phyloP scores from a whole-genome alignment of 92 coral and sea anemone genomes.

The Parazoanthus darwini region DNA sequence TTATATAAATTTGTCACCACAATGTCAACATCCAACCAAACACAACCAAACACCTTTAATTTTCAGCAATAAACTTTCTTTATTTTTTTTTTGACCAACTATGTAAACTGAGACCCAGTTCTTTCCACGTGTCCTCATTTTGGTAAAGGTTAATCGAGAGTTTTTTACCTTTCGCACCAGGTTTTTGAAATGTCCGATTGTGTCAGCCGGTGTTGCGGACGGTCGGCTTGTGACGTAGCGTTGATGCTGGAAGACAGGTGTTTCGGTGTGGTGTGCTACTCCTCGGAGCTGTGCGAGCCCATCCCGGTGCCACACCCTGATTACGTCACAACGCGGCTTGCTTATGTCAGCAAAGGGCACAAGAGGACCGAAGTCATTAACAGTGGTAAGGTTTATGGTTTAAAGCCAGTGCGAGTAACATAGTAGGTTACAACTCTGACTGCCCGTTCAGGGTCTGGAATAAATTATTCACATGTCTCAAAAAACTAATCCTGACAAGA shows the following conservation, averaged over 20 bases:
- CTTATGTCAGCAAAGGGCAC: conserved; percentile 63
- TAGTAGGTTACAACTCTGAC: not conserved
- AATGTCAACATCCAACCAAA: too few species aligned
- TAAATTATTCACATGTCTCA: too few species aligned
- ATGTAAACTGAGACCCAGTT: too few species aligned
- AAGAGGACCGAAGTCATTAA: conserved; percentile 57
- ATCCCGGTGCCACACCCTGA: conserved; percentile 82
- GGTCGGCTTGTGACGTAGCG: conserved; percentile 77
- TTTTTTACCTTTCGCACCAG: not conserved
- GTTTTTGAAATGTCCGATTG: conserved; percentile 74
- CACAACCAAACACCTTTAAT: too few species aligned
- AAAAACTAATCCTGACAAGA: too few species aligned
- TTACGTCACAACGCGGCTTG: conserved; percentile 68
- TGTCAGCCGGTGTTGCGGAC: conserved; percentile 74
- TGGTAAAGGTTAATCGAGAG: too few species aligned
- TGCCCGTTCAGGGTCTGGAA: not conserved
- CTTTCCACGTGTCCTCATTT: too few species aligned
- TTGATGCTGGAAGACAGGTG: conserved; percentile 79
- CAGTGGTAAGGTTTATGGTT: conserved; percentile 21
- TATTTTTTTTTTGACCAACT: too few species aligned
- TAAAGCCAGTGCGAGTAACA: not conserved
- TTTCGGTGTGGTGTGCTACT: conserved; percentile 82
- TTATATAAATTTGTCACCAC: too few species aligned
- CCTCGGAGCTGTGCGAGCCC: conserved; percentile 72
- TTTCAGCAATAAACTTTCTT: too few species aligned